A percentile compares a stretch with the other conserved stretches of the same genome.
phyloP scores from a whole-genome alignment of 2,113 vertebrate genomes.

The Sapayoa aenigma region DNA sequence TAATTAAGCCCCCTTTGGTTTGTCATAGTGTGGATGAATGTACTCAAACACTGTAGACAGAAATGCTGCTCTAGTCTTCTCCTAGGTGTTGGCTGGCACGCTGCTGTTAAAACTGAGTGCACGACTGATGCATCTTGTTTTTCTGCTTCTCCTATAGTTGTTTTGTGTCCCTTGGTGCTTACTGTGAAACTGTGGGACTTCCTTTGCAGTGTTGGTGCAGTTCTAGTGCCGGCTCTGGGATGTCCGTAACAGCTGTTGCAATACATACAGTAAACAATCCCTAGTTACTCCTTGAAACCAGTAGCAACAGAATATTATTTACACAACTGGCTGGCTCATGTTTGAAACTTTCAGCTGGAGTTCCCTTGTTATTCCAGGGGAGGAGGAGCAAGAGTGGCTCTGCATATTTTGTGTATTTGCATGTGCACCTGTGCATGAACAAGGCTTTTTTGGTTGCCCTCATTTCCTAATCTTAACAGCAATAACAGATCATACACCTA shows the following conservation, averaged over 20 bases:
- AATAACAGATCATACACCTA: neutral
- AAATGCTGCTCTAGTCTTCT: neutral
- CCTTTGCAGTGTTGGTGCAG: neutral
- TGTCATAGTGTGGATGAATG: neutral
- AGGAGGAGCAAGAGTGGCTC: neutral
- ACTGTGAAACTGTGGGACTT: neutral
- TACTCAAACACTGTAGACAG: neutral
- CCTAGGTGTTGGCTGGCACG: neutral
- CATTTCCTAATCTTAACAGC: neutral
- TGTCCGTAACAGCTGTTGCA: neutral
- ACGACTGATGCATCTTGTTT: neutral
- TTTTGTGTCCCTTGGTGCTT: neutral
- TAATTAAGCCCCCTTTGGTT: neutral
- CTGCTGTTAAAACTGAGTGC: neutral
- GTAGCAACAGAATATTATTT: slow-evolving; percentile 15
- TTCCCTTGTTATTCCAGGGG: neutral
- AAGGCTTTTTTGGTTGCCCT: neutral
- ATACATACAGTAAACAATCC: neutral
- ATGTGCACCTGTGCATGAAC: neutral
- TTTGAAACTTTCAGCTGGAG: neutral
- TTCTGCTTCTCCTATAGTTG: neutral
- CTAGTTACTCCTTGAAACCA: neutral
- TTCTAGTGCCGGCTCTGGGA: neutral
- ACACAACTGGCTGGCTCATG: neutral
- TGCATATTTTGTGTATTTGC: neutral